phyloP scores from a whole-genome alignment of 2,797 vertebrate genomes.

The Liparis tanakae region DNA sequence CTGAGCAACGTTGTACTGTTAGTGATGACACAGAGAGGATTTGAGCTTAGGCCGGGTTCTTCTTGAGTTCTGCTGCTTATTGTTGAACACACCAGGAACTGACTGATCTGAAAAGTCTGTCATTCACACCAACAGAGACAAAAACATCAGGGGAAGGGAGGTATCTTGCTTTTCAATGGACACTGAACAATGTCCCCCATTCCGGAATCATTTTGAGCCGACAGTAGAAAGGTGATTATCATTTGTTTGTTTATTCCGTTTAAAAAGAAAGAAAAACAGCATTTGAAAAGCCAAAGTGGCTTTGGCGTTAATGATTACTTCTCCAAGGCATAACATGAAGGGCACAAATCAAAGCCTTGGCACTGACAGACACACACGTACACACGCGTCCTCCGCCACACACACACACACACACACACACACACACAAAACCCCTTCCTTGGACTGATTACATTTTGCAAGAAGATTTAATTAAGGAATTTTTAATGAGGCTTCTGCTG shows the following conservation, averaged over 20 bases:
- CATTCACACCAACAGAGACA: slow-evolving; percentile 72
- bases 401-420: slow-evolving; percentile 55
- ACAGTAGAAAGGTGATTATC: slow-evolving; percentile 86
- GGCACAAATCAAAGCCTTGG: slow-evolving; percentile 89
- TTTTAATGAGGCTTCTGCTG: slow-evolving; percentile 92
- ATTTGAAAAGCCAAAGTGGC: slow-evolving; percentile 87
- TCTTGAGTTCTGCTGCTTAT: slow-evolving; percentile 58
- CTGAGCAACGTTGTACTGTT: slow-evolving; percentile 30
- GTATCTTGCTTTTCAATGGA: slow-evolving; percentile 71
- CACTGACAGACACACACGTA: slow-evolving; percentile 84
- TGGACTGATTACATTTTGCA: slow-evolving; percentile 92
- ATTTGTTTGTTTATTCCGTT: slow-evolving; percentile 86
- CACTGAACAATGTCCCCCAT: slow-evolving; percentile 72
- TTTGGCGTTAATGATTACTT: slow-evolving; percentile 88
- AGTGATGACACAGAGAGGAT: slow-evolving; percentile 56
- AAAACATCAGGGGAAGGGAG: slow-evolving; percentile 64
- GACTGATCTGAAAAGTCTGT: slow-evolving; percentile 74
- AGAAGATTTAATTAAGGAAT: slow-evolving; percentile 94
- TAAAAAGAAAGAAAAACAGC: slow-evolving; percentile 84
- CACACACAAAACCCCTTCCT: slow-evolving; percentile 85
- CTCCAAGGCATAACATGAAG: slow-evolving; percentile 88
- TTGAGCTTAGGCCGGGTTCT: slow-evolving; percentile 52
- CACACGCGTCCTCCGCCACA: slow-evolving; percentile 46
- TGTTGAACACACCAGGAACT: slow-evolving; percentile 55
- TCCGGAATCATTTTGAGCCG: slow-evolving; percentile 77